Base-by-base conservation (phyloP, 1,140 invertebrate genomes). In the Pogonomyrmex barbatus region DNA sequence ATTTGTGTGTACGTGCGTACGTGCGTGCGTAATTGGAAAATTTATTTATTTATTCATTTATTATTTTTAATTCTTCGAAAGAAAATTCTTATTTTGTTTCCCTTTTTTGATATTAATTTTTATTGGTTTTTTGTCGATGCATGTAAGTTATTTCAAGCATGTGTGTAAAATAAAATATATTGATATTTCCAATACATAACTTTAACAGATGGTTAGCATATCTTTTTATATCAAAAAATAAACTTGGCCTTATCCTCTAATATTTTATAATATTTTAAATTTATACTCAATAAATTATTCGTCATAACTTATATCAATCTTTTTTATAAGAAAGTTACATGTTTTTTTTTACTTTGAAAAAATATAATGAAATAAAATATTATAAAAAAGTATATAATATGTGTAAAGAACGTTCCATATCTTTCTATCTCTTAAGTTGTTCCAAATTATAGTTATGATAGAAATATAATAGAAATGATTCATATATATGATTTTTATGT, bases 131-230 rank as follows among this genome's bases (percentile, higher is more conserved):
- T 33, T 50, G 14, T 50, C 10, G 24, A 4, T 24, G 12, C 4
- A 65, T 12, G 0, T 65, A 39, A 47, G 0, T 33, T 33, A 0
- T 33, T 45, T 70, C 30, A 47, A 30, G 4, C 10, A 24, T 10
- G n/a, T 47, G 42, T 10, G n/a, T 47, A 47, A 68, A 68, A 2
- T 30, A 5, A n/a, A 14, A 68, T 10, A 47, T 33, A 50, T 33
- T 30, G 1, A 12, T 47, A 4, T 4, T 6, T 47, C 45, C 10
- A 67, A 17, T 12, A 36, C 8, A 39, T 39, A 36, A 54, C 33
- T 54, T 75, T 56, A 54, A 50, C 52, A 24, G 6, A 24, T 75
- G 52, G 36, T 75, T 36, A 75, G 33, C 33, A 39, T 75, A 73
- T 56, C 33, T 24, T 54, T 56, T 54, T 36, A 24, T 8, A 50